Conservation (phyloP, 2,113 vertebrate genomes). For the Bostrychus sinensis region DNA sequence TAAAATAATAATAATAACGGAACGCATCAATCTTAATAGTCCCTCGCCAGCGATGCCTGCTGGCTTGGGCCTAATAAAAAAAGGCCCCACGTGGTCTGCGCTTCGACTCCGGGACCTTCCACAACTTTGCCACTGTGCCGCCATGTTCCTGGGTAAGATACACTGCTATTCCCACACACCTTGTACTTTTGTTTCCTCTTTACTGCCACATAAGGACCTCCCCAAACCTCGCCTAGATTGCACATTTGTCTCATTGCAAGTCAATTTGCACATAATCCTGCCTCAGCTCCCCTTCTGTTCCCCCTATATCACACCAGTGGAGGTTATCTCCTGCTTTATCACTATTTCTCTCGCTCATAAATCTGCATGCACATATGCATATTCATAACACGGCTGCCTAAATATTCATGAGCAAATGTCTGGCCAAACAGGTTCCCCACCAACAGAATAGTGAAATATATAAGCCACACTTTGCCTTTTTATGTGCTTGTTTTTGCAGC, state of each 20-base stretch:
- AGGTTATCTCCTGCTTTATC: conserved; percentile 71
- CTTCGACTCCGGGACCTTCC: no score
- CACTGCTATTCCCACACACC: not conserved
- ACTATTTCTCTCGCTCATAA: conserved; percentile 76
- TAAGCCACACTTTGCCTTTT: conserved; percentile 73
- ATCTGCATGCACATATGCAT: conserved; percentile 76
- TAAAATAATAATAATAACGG: no score
- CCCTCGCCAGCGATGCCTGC: no score
- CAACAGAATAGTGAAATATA: conserved; percentile 75
- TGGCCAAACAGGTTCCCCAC: conserved; percentile 68
- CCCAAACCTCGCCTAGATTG: not conserved
- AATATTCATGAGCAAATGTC: conserved; percentile 82
- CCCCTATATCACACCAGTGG: conserved; percentile 38
- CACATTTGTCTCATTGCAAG: not conserved
- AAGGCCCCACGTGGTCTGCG: no score
- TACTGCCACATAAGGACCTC: conserved; percentile 1
- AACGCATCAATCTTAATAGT: no score
- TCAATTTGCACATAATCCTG: conserved; percentile 4
- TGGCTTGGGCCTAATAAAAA: no score
- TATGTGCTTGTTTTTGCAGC: conserved; percentile 69
- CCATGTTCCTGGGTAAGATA: no score
- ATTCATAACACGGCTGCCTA: conserved; percentile 71
- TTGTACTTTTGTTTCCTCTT: not conserved
- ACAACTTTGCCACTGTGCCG: no score
- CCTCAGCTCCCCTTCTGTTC: conserved; percentile 7